Evolutionary conservation across 2,888 invertebrate genomes (phyloP), one percentile per base, ranked within the genome.

Genomic region (Ceratothoa steindachneri): DNA sequence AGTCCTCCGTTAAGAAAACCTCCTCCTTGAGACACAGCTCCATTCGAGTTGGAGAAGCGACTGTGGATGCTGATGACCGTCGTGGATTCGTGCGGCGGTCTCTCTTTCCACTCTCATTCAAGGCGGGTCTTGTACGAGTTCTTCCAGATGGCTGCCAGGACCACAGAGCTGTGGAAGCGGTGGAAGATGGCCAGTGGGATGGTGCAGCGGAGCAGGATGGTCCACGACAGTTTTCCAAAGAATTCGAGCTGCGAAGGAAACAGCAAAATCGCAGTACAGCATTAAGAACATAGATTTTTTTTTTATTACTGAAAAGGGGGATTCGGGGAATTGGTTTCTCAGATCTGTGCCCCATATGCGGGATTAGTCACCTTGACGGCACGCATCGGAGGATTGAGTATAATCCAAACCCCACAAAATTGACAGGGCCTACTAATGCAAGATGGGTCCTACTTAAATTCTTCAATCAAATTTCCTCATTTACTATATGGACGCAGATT

Each of bases 91-190:
- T 53, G 64, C 67, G 67, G 75, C 67, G 71, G 77, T 71, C 69
- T 71, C 64, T 31, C 70, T 65, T 22, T 71, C 72, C 65, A 70
- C 67, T 69, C 79, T 77, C 76, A 80, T 77, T 79, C 77, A 69
- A 77, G 77, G 69, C 77, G 80, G 31, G 80, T 75, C 69, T 80
- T 80, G 88, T 95, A 95, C 85, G 92, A 93, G 82, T 93, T 94
- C 87, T 95, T 95, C 95, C 95, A 95, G 82, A 95, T 93, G 87
- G 95, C 95, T 81, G 95, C 95, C 81, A 95, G 89, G 86, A 95
- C 93, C 31, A 95, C 95, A 30, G 95, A 93, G 77, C 94, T 94
- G 85, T 95, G 95, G 89, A 95, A 95, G 82, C 95, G 91, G 86
- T 95, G 96, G 89, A 96, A 95, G 73, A 80, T 80, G 64, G 80